Conservation (phyloP, 2,113 vertebrate genomes). For the Pomatostomus ruficeps region DNA sequence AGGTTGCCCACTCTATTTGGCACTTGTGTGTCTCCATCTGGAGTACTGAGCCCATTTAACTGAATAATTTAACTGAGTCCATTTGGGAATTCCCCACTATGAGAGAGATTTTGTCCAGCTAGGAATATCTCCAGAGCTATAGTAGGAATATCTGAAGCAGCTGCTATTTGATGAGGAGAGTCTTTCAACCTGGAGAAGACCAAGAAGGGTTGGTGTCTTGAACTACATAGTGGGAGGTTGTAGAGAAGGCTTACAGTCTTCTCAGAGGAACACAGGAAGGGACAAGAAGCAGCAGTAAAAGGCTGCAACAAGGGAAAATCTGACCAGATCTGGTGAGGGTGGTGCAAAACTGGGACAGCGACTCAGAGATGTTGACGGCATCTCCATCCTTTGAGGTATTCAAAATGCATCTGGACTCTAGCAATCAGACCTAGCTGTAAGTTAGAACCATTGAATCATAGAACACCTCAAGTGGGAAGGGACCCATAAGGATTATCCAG, state of each 20-base stretch:
- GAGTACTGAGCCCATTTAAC: background rate
- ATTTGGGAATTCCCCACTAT: background rate
- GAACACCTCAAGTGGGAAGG: background rate
- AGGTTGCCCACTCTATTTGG: background rate
- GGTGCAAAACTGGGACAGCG: background rate
- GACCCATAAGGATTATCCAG: background rate
- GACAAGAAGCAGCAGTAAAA: background rate
- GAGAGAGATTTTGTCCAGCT: background rate
- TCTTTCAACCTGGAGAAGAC: background rate
- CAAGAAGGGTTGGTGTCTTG: background rate
- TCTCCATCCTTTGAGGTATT: background rate
- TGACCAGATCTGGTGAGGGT: background rate
- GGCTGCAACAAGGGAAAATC: background rate
- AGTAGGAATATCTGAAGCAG: no score
- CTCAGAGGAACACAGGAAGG: background rate
- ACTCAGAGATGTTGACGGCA: background rate
- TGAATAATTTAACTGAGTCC: background rate
- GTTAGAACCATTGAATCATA: background rate
- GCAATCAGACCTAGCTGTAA: background rate
- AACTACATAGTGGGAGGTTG: background rate
- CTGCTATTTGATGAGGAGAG: background rate
- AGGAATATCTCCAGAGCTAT: background rate
- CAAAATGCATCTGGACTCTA: background rate
- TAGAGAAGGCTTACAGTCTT: background rate
- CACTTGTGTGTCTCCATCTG: background rate